Base-by-base conservation (phyloP, 1,140 invertebrate genomes). In the Phocides pigmalion region DNA sequence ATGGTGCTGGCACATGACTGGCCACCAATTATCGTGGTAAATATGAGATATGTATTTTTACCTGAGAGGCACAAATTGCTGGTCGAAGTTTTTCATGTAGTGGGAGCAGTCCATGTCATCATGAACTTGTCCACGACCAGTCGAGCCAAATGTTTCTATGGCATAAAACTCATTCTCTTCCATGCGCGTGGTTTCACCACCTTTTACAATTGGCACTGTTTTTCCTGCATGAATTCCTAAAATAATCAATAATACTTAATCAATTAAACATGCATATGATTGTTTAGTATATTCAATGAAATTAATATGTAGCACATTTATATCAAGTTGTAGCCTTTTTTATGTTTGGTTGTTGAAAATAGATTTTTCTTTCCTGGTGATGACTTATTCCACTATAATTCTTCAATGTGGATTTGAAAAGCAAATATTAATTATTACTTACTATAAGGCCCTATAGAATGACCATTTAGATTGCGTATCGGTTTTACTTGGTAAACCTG, bases 81-180 rank as follows among this genome's bases (percentile, higher is more conserved):
- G 95, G 77, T 99, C 98, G 91, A 97, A 99, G 84, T 99, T 98
- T 90, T 99, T 99, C 99, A 99, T 99, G 82, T 99, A 99, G 93
- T 99, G 99, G 22, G 98, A 99, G 67, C 97, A 97, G 81, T 99
- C 99, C 96, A 99, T 98, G 86, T 99, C 99, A 89, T 99, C 98
- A 87, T 99, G 98, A 0, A 99, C 98, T 54, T 97, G 93, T 9
- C 99, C 99, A 68, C 96, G 95, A 2, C 99, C 99, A 9, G 99
- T 99, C 2, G 98, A 99, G 4, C 99, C 99, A 87, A 99, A 99
- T 0, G 99, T 99, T 92, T 99, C 99, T 69, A 99, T 99, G 0
- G 99, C 99, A 93, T 99, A 99, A 84, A 99, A 98, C 90, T 99
- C 98, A 87, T 98, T 97, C 91, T 99, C 98, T 92, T 99, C 99